Evolutionary conservation across 1,140 invertebrate genomes (phyloP).

Genomic region (Orius laevigatus): DNA sequence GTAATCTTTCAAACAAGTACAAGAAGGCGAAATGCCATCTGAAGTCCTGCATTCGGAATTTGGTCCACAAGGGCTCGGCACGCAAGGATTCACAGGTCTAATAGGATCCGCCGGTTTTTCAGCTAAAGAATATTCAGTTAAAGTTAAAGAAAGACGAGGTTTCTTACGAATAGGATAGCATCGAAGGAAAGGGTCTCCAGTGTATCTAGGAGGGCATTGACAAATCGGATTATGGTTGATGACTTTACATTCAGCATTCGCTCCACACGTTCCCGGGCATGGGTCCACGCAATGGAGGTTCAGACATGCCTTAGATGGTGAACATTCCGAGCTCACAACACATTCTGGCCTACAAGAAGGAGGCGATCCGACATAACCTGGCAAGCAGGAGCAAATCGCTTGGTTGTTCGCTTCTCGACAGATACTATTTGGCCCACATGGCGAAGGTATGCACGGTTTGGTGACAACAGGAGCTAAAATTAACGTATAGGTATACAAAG

Average conservation of each 20-base stretch:
- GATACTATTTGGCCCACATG: slow-evolving; percentile 60
- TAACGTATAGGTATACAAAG: slow-evolving; percentile 34
- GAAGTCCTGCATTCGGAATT: slow-evolving; percentile 50
- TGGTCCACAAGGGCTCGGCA: slow-evolving; percentile 51
- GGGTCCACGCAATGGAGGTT: slow-evolving; percentile 64
- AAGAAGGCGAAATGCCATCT: slow-evolving; percentile 41
- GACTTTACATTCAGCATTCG: slow-evolving; percentile 49
- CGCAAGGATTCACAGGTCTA: slow-evolving; percentile 41
- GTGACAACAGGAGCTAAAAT: slow-evolving; percentile 18
- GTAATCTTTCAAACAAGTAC: slow-evolving; percentile 49
- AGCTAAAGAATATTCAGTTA: slow-evolving; percentile 33
- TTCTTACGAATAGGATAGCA: slow-evolving; percentile 32
- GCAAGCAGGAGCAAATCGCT: slow-evolving; percentile 53
- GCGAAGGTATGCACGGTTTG: slow-evolving; percentile 44
- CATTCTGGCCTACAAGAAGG: slow-evolving; percentile 62
- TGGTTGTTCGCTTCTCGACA: slow-evolving; percentile 50
- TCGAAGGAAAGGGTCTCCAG: slow-evolving; percentile 46
- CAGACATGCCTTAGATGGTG: slow-evolving; percentile 48
- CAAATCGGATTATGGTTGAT: slow-evolving; percentile 47
- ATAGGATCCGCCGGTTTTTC: slow-evolving; percentile 26
- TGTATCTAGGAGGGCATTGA: slow-evolving; percentile 37
- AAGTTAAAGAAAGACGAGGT: slow-evolving; percentile 22
- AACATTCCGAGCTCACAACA: slow-evolving; percentile 55
- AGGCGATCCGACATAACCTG: slow-evolving; percentile 50
- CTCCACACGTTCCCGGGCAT: slow-evolving; percentile 58